Base-by-base conservation (phyloP, 2,113 vertebrate genomes). In the Ophthalmotilapia sp. region DNA sequence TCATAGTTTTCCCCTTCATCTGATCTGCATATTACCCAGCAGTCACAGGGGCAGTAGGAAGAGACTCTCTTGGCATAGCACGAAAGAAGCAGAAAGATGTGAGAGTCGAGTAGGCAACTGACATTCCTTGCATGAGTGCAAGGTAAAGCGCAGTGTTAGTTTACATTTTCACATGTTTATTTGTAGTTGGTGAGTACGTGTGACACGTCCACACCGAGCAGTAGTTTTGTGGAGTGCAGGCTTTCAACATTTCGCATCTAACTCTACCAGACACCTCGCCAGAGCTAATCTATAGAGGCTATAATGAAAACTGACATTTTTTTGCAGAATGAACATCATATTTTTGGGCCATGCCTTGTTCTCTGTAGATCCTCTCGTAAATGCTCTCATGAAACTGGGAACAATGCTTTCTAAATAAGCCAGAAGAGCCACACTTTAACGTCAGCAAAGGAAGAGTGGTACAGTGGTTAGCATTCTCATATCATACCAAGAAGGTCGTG, bases 11-110 rank as follows among this genome's bases (percentile, higher is more conserved):
- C 58, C 47, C 21, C 77, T 82, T 80, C 23, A 6, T 15, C 23
- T 58, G 19, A 56, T 92, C 68, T 86, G 36, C 83, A 89, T 88
- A 89, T 88, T 89, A 89, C 91, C 91, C 90, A 93, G 65, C 65
- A 87, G 90, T 49, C 90, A 55, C 26, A 3, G 38, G 83, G 85
- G 87, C 40, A 56, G 83, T 6, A 21, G 26, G 38, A 42, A 70
- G 82, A 79, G 80, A 82, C 47, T 79, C 40, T 26, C 54, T 79
- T 53, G 47, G 29, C 47, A 4, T 80, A 70, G 10, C 38, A 62
- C 26, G 38, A 55, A 21, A 47, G 47, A 82, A 49, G 56, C 82
- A 80, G 29, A 88, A 60, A 91, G 36, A 70, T 19, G 49, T 38
- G 73, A 82, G 65, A 84, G 80, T 83, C 9, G 84, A 31, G n/a